Base-by-base conservation (phyloP, 2,113 vertebrate genomes). In the Passer montanus region DNA sequence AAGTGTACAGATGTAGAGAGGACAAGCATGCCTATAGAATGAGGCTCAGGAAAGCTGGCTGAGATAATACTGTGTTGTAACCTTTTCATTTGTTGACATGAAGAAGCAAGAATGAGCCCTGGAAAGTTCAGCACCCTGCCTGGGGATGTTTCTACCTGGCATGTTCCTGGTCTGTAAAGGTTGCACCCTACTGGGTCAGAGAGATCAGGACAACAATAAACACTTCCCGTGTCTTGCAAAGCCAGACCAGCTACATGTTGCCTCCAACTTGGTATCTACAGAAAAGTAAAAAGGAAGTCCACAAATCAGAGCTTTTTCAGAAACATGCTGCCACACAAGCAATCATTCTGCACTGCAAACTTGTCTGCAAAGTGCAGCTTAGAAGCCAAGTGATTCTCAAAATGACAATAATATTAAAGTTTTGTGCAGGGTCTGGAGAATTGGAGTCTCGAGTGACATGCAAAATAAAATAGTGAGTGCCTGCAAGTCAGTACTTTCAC, bases 401-500 rank as follows among this genome's bases (percentile, higher is more conserved):
- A 89, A 50, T 82, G 5, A 23, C n/a, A 76, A 49, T 63, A 70
- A 41, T 76, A 64, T 62, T 52, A 33, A 75, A 46, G 59, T 92
- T 92, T 91, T 91, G 49, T 73, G 58, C 67, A 60, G 66, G 92
- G 63, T 84, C 24, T 74, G 35, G 8, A 81, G 15, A 9, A 43
- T 56, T 56, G 53, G 24, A 63, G 24, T n/a, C 33, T 58, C 11
- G 1, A 95, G 74, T 20, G 55, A 84, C 64, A 85, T 43, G 18
- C 67, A 53, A 69, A 81, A 96, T 91, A 81, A 96, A 90, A 90
- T 1, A 24, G 31, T 17, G 55, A 92, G 55, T 59, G 28, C 49
- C 33, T 43, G 30, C 19, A 58, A 86, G 66, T 84, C 52, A 76
- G 4, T 27, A 15, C 58, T 87, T 70, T 83, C 53, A 53, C 35